Conservation (phyloP, 1,140 invertebrate genomes). For the Sinonovacula constricta region DNA sequence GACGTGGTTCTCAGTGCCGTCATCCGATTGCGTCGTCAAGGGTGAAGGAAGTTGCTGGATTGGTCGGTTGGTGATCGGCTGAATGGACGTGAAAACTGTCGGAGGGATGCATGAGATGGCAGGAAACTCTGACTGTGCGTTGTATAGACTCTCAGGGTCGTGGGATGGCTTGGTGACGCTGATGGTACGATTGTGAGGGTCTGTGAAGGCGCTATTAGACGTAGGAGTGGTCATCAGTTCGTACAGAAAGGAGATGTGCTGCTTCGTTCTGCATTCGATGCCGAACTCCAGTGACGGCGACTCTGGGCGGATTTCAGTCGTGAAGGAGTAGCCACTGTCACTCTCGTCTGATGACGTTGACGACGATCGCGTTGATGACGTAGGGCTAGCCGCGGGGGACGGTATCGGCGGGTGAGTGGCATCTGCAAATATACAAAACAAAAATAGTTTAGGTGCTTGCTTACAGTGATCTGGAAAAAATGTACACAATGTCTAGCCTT, state of each 20-base stretch:
- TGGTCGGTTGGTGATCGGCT: slow-evolving; percentile 28
- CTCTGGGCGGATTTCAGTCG: slow-evolving; percentile 42
- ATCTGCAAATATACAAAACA: slow-evolving; percentile 31
- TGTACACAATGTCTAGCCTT: no score
- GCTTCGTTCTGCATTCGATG: slow-evolving; percentile 28
- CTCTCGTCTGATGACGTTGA: slow-evolving; percentile 42
- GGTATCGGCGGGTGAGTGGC: background rate
- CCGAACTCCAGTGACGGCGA: slow-evolving; percentile 42
- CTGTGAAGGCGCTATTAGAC: slow-evolving; percentile 6
- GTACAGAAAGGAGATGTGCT: slow-evolving; percentile 49
- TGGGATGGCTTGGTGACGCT: slow-evolving; percentile 22
- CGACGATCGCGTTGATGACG: slow-evolving; percentile 31
- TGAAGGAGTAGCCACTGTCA: slow-evolving; percentile 46
- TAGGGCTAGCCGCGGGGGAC: slow-evolving; percentile 37
- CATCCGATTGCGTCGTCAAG: background rate
- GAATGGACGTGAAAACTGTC: slow-evolving; percentile 20
- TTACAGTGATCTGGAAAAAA: no score
- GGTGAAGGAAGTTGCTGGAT: slow-evolving; percentile 19
- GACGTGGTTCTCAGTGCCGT: slow-evolving; percentile 48
- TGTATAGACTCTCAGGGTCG: slow-evolving; percentile 11
- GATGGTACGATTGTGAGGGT: slow-evolving; percentile 17
- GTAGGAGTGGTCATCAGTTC: slow-evolving; percentile 43
- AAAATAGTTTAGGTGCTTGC: no score
- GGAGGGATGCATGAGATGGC: slow-evolving; percentile 11
- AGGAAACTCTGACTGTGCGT: slow-evolving; percentile 7